Evolutionary conservation across 2,888 invertebrate genomes (phyloP), one percentile per base, ranked within the genome.

Genomic region (Capitulum mitella): DNA sequence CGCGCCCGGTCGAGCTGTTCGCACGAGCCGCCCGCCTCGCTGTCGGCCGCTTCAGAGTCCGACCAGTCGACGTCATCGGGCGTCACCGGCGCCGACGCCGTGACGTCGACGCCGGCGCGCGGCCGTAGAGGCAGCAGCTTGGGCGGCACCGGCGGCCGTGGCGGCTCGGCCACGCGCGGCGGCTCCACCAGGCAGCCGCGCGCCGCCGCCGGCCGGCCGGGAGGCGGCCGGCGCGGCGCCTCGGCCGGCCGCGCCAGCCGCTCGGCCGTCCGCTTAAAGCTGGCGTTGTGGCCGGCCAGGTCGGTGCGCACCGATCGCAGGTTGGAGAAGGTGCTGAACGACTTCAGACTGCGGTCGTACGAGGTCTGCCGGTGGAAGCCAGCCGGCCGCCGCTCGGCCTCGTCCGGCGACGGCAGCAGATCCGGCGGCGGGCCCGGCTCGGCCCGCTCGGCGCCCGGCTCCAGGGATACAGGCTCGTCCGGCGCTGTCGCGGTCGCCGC

Each of bases 301-400:
- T 43, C 75, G 75, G 14, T 19, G 12, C 75, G 75, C 46, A 46
- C 46, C 29, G 75, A 46, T 16, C 43, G 75, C 3, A 75, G 46
- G 75, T 75, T 75, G 75, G 75, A 75, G 75, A 75, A 75, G 43
- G 75, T 75, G 46, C 29, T 29, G 75, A 46, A 75, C 22, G 70
- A 70, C 37, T 37, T 3, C 22, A 70, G 37, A 16, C 70, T 70
- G 37, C 70, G 70, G 70, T 70, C 70, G 37, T 37, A 70, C 1
- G 70, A 70, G 61, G 14, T 61, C 61, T 61, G 61, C 2, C 61
- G 61, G 32, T 32, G 61, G 61, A 61, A 32, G 61, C 61, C 34
- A 1, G n/a, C n/a, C n/a, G 61, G 32, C 16, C n/a, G 32, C 5
- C n/a, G 2, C 10, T 61, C 61, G 32, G 12, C 2, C 2, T 26